phyloP scores from a whole-genome alignment of 1,140 invertebrate species.

The Sitophilus oryzae region DNA sequence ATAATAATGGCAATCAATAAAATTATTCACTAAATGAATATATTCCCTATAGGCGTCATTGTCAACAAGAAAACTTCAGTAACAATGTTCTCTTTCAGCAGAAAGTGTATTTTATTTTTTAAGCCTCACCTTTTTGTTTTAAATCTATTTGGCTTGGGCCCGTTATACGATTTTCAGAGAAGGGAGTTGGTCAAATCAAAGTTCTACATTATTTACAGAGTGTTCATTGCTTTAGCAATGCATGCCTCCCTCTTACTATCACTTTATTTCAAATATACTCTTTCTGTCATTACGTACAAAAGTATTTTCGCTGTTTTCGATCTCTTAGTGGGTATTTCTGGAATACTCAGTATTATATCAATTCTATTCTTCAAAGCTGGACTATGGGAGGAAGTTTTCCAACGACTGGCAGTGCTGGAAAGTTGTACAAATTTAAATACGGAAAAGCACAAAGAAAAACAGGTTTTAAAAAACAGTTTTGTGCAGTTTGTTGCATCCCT shows the following conservation, averaged over 20 bases:
- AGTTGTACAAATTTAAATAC: not conserved
- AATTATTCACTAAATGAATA: too few species aligned
- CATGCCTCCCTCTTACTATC: not conserved
- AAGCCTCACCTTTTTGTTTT: not conserved
- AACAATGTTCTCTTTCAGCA: not conserved
- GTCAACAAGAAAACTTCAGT: too few species aligned
- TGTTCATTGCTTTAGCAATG: not conserved
- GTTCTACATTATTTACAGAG: not conserved
- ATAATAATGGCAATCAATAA: too few species aligned
- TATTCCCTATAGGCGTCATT: too few species aligned
- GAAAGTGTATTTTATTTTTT: not conserved
- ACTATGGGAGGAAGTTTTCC: not conserved
- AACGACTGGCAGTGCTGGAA: not conserved
- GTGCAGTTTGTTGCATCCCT: not conserved
- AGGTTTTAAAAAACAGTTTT: not conserved
- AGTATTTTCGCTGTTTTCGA: not conserved
- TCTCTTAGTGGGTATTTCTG: not conserved
- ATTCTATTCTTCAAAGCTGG: not conserved
- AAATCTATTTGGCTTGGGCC: not conserved
- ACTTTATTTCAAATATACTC: not conserved
- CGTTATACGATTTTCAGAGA: not conserved
- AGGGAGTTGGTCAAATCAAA: not conserved
- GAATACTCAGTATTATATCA: not conserved
- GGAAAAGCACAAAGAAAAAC: not conserved
- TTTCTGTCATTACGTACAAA: not conserved